phyloP scores from a whole-genome alignment of 2,888 invertebrate genomes.

The Penaeus monodon region DNA sequence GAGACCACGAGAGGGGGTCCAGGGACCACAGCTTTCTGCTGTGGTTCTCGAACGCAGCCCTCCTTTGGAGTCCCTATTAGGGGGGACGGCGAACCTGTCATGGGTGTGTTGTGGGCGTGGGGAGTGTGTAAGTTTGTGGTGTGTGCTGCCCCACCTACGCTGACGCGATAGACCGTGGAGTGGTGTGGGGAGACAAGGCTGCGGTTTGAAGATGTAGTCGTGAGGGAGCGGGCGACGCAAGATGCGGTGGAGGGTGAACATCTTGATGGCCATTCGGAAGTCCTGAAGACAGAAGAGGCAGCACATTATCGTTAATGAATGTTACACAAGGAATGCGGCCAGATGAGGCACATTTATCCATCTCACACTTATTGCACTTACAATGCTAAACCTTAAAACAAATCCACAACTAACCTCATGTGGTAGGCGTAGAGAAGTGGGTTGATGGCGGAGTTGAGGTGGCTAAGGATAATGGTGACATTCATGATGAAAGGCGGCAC shows the following conservation, averaged over 20 bases:
- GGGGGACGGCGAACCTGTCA: constrained; percentile 19
- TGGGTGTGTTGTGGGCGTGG: constrained; percentile 34
- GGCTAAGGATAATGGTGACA: constrained; percentile 89
- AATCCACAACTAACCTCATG: constrained; percentile 73
- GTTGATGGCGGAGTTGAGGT: constrained; percentile 93
- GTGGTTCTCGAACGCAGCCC: constrained; percentile 41
- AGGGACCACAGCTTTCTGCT: constrained; percentile 35
- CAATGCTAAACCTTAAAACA: too few species aligned
- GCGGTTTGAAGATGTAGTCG: constrained; percentile 30
- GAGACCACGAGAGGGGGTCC: constrained; percentile 15
- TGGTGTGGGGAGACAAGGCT: constrained; percentile 46
- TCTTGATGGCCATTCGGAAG: constrained; percentile 84
- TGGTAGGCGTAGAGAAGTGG: constrained; percentile 94
- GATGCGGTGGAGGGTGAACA: constrained; percentile 73
- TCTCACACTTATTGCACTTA: too few species aligned
- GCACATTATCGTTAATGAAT: background rate
- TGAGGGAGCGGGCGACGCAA: constrained; percentile 59
- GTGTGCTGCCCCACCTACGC: constrained; percentile 3
- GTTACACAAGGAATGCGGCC: background rate
- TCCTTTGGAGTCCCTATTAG: constrained; percentile 31
- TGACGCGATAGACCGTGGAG: constrained; percentile 45
- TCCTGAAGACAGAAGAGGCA: constrained; percentile 69
- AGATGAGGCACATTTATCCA: background rate
- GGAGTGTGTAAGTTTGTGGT: constrained; percentile 34
- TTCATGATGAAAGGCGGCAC: constrained; percentile 81